Evolutionary conservation across 2,888 invertebrate species (phyloP), one percentile per base, ranked within the genome.

Genomic region (Bellardia bayeri): DNA sequence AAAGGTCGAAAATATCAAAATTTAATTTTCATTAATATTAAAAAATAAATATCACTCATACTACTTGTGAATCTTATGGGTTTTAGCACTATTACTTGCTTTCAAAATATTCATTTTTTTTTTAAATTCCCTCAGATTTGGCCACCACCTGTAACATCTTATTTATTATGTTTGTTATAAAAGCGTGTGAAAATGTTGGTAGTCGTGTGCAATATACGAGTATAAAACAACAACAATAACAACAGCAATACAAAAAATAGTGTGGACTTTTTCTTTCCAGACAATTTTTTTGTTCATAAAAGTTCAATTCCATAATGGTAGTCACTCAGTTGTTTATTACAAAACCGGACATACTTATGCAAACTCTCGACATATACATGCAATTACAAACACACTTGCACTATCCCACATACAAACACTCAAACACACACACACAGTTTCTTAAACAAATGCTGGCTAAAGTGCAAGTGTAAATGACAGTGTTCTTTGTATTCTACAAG

Each of bases 101-200:
- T 23, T 23, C 1, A 23, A 23, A 23, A 23, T 23, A 23, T 23
- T 23, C 23, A 23, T 23, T n/a, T 11, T 5, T 37, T 54, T 8
- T 49, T 13, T 30, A 37, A n/a, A 14, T 11, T 11, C 6, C 16
- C 51, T 49, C 6, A 16, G 5, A 30, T 3, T 51, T 69, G 74
- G 23, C 42, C 75, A 75, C 61, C 37, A 8, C 45, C 75, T 81
- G 13, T 64, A 42, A 0, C 33, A 45, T 75, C 42, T 82, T 76
- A 49, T 69, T 76, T 54, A 75, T 69, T 23, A 63, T 54, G 76
- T 81, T 72, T 71, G 84, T 87, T 80, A 75, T 84, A 82, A 87
- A 87, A 85, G 85, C 85, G 85, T 82, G 85, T 87, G 85, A 87
- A 87, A 81, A 82, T 79, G 85, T 82, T 82, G 61, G 54, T 69